Evolutionary conservation across 2,113 vertebrate species (phyloP).

Genomic region (Alexandromys fortis): DNA sequence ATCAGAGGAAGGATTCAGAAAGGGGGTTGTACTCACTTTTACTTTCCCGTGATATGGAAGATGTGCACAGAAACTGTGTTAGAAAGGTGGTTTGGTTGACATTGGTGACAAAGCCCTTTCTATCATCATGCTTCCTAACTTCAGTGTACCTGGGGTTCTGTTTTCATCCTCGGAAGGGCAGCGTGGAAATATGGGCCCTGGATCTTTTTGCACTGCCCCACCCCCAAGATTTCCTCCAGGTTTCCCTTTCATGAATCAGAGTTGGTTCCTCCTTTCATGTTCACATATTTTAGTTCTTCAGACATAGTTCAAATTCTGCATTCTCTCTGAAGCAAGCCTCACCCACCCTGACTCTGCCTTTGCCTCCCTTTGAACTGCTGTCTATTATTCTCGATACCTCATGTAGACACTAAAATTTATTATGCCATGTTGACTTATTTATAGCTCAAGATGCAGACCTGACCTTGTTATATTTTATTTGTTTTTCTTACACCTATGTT

Average conservation of each 20-base stretch:
- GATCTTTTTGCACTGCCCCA: conserved; percentile 16
- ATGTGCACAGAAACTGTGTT: conserved; percentile 48
- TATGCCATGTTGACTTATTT: conserved; percentile 23
- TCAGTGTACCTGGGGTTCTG: conserved; percentile 20
- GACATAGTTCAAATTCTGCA: conserved; percentile 43
- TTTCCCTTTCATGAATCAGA: conserved; percentile 49
- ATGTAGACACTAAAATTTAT: neutral
- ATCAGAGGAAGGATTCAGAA: conserved; percentile 66
- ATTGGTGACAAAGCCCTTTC: conserved; percentile 40
- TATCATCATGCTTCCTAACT: neutral
- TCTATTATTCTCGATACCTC: conserved; percentile 36
- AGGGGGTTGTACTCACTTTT: conserved; percentile 60
- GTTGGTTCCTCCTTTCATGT: conserved; percentile 49
- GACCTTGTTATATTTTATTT: conserved; percentile 34
- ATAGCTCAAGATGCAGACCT: neutral
- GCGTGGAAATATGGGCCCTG: neutral
- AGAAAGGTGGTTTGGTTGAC: conserved; percentile 33
- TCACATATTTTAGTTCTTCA: conserved; percentile 37
- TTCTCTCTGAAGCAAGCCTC: conserved; percentile 48
- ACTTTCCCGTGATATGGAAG: conserved; percentile 11
- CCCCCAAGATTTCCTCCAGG: conserved; percentile 58
- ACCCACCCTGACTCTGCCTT: neutral
- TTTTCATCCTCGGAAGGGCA: conserved; percentile 50
- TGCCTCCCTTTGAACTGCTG: conserved; percentile 2
- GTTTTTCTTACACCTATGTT: neutral